phyloP scores from a whole-genome alignment of 2,113 vertebrate species.

The Perca schrenkii region DNA sequence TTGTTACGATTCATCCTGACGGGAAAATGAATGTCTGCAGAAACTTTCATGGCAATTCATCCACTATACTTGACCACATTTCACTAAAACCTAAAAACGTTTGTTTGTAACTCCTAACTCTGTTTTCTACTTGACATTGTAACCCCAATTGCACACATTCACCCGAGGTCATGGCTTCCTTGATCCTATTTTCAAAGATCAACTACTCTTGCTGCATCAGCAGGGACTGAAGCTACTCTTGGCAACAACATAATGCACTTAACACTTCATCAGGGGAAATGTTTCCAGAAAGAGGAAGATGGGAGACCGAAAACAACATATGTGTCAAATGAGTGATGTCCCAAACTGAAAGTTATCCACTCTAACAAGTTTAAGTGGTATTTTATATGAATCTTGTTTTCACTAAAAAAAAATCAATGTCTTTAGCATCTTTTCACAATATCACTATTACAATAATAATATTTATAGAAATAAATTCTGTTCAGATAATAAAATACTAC shows the following conservation, averaged over 20 bases:
- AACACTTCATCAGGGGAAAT: slow-evolving; percentile 27
- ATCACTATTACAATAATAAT: no score
- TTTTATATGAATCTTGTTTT: background rate
- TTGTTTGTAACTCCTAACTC: background rate
- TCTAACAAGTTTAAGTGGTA: background rate
- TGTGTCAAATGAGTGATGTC: slow-evolving; percentile 29
- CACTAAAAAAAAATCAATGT: background rate
- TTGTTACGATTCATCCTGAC: no score
- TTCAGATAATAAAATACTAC: no score
- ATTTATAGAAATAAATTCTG: no score
- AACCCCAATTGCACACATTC: background rate
- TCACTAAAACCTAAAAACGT: background rate
- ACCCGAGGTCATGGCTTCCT: background rate
- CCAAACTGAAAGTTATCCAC: background rate
- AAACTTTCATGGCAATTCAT: no score
- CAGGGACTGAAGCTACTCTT: slow-evolving; percentile 43
- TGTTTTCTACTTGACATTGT: slow-evolving; percentile 23
- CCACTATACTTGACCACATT: background rate
- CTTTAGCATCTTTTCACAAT: background rate
- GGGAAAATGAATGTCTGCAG: no score
- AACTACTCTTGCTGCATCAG: slow-evolving; percentile 44
- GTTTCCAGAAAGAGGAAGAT: slow-evolving; percentile 38
- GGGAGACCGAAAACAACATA: slow-evolving; percentile 52
- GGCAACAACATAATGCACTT: slow-evolving; percentile 40
- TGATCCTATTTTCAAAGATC: slow-evolving; percentile 28